phyloP scores from a whole-genome alignment of 2,888 invertebrate species.

The Pollenia amentaria region DNA sequence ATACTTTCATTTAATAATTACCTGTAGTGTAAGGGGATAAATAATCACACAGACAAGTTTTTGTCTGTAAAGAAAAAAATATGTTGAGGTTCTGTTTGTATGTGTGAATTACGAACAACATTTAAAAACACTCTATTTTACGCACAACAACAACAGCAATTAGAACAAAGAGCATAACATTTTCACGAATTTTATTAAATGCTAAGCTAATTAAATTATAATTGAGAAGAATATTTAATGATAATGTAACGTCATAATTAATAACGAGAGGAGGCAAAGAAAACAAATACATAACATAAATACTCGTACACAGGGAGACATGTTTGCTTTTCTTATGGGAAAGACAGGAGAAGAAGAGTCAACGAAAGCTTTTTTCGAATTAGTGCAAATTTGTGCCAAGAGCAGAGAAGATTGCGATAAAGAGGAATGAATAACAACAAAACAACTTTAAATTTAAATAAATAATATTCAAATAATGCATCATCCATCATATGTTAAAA shows the following conservation, averaged over 20 bases:
- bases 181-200: slow-evolving; percentile 47
- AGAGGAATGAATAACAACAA: background rate
- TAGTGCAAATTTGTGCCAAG: slow-evolving; percentile 2
- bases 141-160: background rate
- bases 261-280: slow-evolving; percentile 46
- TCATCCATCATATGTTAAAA: slow-evolving; percentile 30
- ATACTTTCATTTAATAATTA: slow-evolving; percentile 30
- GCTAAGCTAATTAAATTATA: slow-evolving; percentile 66
- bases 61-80: too few species aligned
- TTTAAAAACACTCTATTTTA: slow-evolving; percentile 13
- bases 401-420: slow-evolving; percentile 2
- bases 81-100: background rate
- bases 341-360: background rate
- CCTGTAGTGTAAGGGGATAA: background rate
- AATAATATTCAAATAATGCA: slow-evolving; percentile 51
- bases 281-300: background rate
- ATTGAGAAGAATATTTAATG: slow-evolving; percentile 56
- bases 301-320: background rate
- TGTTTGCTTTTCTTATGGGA: background rate
- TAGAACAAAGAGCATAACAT: slow-evolving; percentile 43
- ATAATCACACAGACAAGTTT: background rate
- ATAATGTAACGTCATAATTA: slow-evolving; percentile 61
- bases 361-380: slow-evolving; percentile 49
- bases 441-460: slow-evolving; percentile 22
- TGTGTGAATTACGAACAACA: background rate